Evolutionary conservation across 2,113 vertebrate genomes (phyloP).

Genomic region (Fulmarus glacialis): DNA sequence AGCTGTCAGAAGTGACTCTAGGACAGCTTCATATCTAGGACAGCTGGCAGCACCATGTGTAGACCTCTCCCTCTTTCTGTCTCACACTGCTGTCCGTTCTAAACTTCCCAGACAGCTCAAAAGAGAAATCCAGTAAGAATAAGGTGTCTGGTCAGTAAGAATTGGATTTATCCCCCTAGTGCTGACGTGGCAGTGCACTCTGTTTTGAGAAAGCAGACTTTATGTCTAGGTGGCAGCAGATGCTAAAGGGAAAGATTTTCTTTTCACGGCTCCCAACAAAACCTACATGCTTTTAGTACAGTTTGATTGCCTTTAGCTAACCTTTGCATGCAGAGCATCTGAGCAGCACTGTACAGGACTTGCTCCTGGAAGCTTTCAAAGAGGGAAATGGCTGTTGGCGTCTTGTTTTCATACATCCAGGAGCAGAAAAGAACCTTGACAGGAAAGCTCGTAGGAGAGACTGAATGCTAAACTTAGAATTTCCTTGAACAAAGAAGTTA

Average conservation of each 20-base stretch:
- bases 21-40: not conserved
- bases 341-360: not conserved
- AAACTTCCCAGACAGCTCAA: not conserved
- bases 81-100: not conserved
- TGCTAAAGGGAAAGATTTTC: not conserved
- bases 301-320: not conserved
- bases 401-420: not conserved
- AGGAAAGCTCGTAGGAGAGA: not conserved
- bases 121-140: not conserved
- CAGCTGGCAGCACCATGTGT: fast-evolving
- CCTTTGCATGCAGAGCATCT: not conserved
- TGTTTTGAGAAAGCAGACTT: not conserved
- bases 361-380: not conserved
- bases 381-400: not conserved
- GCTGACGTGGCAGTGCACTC: not conserved
- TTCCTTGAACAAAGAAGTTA: not conserved
- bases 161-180: not conserved
- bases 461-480: not conserved
- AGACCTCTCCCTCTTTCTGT: not conserved
- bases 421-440: not conserved
- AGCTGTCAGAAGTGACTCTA: not conserved
- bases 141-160: not conserved
- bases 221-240: not conserved
- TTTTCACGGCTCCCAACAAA: not conserved
- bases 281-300: not conserved